phyloP scores from a whole-genome alignment of 2,797 vertebrate species.

The Nyctalus aviator region DNA sequence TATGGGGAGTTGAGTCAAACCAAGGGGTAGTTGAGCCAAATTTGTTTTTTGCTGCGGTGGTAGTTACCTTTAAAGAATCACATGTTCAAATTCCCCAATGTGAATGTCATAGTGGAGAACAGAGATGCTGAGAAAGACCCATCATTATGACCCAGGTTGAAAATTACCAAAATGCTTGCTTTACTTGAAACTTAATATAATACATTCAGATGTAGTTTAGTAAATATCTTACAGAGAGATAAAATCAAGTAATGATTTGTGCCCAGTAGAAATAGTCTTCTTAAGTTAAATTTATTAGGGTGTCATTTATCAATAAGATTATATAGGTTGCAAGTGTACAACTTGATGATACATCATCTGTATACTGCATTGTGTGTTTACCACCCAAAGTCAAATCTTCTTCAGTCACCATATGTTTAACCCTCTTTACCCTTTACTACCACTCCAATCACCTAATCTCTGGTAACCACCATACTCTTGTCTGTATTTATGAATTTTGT shows the following conservation, averaged over 20 bases:
- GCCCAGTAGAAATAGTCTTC: constrained; percentile 37
- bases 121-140: background rate
- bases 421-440: background rate
- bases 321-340: background rate
- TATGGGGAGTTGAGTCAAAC: background rate
- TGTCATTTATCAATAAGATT: background rate
- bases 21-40: background rate
- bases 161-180: constrained; percentile 61
- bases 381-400: background rate
- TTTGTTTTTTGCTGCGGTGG: background rate
- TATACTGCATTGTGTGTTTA: background rate
- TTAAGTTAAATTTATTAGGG: background rate
- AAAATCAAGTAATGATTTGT: constrained; percentile 68
- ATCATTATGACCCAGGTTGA: background rate
- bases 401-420: background rate
- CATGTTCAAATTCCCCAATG: background rate
- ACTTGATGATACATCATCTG: background rate
- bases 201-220: constrained; percentile 46
- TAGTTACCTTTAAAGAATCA: background rate
- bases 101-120: background rate
- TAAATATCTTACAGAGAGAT: constrained; percentile 40
- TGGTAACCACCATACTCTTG: background rate
- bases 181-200: constrained; percentile 57
- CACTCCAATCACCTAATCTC: background rate
- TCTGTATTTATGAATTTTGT: background rate